Evolutionary conservation across 2,113 vertebrate species (phyloP).

Genomic region (Mus musculus): GRCm39 chr10:4914501-4915000

Average conservation of each 20-base stretch:
- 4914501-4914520: slow-evolving; percentile 37
- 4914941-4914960: neutral
- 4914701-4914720: neutral
- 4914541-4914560: slow-evolving; percentile 17
- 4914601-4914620: neutral
- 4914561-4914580: neutral
- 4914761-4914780: neutral
- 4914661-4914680: neutral
- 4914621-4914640: neutral
- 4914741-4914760: neutral
- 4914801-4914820: neutral
- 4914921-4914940: neutral
- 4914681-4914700: neutral
- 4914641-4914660: neutral
- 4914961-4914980: neutral
- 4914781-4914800: neutral
- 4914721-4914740: neutral
- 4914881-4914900: neutral
- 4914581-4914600: neutral
- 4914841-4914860: neutral
- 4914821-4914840: neutral
- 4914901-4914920: neutral
- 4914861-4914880: neutral
- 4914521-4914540: neutral
- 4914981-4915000: neutral